A percentile compares a stretch with the other conserved stretches of the same genome.
These are phyloP conservation scores for Crotalus horridus DNA, from an alignment of 2,113 vertebrate species.

Conservation along the genomic window DNA sequence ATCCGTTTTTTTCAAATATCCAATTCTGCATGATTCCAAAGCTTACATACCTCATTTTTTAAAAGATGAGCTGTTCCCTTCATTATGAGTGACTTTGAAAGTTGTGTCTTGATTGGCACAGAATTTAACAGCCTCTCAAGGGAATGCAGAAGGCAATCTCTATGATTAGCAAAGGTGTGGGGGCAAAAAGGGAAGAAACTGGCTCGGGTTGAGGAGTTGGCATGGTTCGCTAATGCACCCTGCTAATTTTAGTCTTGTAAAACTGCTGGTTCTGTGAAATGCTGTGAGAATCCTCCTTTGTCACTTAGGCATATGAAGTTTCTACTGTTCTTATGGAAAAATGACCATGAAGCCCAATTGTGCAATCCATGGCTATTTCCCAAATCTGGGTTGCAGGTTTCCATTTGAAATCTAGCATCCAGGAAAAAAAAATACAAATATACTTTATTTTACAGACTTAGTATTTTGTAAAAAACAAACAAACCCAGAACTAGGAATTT, in stretches of 20 bases:
- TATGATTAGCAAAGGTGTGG: not conserved
- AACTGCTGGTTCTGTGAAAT: conserved; percentile 35
- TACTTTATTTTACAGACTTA: not conserved
- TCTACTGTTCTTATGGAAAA: not conserved
- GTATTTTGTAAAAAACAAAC: not conserved
- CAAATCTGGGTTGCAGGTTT: conserved; percentile 25
- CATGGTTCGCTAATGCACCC: conserved; percentile 30
- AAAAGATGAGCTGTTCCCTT: not conserved
- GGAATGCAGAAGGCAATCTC: not conserved
- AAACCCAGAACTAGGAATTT: not conserved
- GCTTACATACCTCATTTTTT: not conserved
- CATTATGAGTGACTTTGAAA: not conserved
- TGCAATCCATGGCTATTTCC: conserved; percentile 27
- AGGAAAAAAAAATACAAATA: not conserved
- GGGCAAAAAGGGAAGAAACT: not conserved
- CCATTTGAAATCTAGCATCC: not conserved
- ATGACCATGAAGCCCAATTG: not conserved
- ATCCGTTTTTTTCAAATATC: not conserved
- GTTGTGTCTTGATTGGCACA: not conserved
- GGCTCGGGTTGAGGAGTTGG: not conserved
- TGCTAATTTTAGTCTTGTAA: conserved; percentile 60
- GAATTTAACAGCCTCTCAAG: not conserved
- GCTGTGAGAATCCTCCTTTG: conserved; percentile 16
- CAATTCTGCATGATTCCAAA: not conserved
- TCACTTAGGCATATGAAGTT: not conserved